A percentile compares a stretch with the other conserved stretches of the same genome.
These are phyloP conservation scores for Aphrocallistes beatrix DNA, from an alignment of 37 sponge, comb jelly and placozoan species.

Conservation along the genomic window DNA sequence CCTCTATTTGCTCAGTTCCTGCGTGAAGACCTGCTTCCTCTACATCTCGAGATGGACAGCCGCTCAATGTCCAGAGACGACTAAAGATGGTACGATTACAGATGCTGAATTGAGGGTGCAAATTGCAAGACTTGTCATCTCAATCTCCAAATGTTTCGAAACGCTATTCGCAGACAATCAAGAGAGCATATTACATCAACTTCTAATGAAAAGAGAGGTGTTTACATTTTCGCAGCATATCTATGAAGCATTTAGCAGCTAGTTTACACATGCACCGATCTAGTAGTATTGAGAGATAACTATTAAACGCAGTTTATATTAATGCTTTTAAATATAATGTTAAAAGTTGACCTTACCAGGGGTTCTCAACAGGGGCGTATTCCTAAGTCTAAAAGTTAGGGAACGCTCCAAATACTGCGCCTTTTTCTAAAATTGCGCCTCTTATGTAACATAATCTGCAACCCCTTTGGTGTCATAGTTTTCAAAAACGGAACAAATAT, in stretches of 20 bases:
- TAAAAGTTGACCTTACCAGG: too few relatives aligned
- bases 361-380: too few relatives aligned
- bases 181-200: not conserved
- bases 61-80: not conserved
- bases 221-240: not conserved
- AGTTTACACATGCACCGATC: too few relatives aligned
- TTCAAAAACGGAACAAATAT: too few relatives aligned
- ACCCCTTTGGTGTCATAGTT: too few relatives aligned
- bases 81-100: not conserved
- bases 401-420: too few relatives aligned
- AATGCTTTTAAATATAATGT: too few relatives aligned
- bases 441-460: too few relatives aligned
- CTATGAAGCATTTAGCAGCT: slow-evolving; percentile 14
- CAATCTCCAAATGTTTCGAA: not conserved
- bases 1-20: not conserved
- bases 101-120: not conserved
- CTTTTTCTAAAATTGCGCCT: too few relatives aligned
- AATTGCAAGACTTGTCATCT: not conserved
- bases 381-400: too few relatives aligned
- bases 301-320: too few relatives aligned
- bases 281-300: too few relatives aligned
- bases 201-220: not conserved
- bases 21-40: not conserved
- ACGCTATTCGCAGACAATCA: not conserved
- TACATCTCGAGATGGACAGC: not conserved